Conservation (phyloP, 2,888 invertebrate genomes). For the Phalera bucephala region DNA sequence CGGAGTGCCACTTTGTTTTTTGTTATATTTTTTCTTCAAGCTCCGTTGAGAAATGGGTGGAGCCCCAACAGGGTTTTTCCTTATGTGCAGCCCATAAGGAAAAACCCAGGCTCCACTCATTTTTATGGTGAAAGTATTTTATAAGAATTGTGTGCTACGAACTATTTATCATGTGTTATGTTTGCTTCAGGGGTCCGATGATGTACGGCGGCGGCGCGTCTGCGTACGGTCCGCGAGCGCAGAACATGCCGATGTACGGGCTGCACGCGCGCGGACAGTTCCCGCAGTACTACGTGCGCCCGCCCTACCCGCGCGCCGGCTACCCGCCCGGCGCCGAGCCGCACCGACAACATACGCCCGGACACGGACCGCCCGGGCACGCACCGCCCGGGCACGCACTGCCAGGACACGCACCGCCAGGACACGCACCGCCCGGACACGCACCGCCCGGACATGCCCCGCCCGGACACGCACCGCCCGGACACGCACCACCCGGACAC, state of each 20-base stretch:
- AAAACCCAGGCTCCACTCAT: too few species aligned
- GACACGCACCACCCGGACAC: neutral
- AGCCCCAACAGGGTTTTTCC: too few species aligned
- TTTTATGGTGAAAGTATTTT: too few species aligned
- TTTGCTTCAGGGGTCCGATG: constrained; percentile 67
- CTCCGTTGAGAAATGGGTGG: too few species aligned
- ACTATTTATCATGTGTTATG: too few species aligned
- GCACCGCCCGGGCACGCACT: constrained; percentile 3
- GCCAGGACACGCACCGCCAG: constrained; percentile 17
- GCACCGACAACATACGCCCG: constrained; percentile 45
- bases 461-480: constrained; percentile 6
- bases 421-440: constrained; percentile 35
- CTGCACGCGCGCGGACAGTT: constrained; percentile 39
- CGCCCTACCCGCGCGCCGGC: constrained; percentile 9
- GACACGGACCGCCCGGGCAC: constrained; percentile 45
- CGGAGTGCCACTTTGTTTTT: too few species aligned
- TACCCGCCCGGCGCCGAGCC: constrained; percentile 34
- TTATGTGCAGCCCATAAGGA: too few species aligned
- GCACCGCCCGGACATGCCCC: constrained; percentile 6
- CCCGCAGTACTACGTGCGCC: constrained; percentile 55
- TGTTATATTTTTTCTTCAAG: too few species aligned
- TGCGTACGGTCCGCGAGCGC: constrained; percentile 53
- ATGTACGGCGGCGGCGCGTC: constrained; percentile 59
- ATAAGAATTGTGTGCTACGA: too few species aligned
- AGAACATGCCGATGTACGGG: constrained; percentile 49